Evolutionary conservation across 2,888 invertebrate species (phyloP).

Genomic region (Platycheirus albimanus): DNA sequence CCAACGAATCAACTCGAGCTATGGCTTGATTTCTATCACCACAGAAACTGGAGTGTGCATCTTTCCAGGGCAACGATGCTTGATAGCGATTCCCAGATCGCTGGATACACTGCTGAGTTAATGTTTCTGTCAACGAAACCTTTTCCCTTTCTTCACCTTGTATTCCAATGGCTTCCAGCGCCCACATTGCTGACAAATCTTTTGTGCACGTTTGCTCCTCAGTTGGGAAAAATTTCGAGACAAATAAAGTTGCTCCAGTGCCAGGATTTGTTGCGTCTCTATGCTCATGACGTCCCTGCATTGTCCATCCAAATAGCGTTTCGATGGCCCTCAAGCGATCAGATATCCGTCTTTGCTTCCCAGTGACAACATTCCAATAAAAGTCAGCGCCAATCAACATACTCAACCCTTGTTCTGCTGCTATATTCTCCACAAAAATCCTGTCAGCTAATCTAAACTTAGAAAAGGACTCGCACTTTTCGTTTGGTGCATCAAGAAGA

Average conservation of each 20-base stretch:
- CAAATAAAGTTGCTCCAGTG: neutral
- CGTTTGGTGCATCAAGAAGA: slow-evolving; percentile 3
- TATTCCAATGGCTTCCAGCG: neutral
- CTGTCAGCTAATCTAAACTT: slow-evolving; percentile 13
- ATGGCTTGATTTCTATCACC: slow-evolving; percentile 12
- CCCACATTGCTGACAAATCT: slow-evolving; percentile 4
- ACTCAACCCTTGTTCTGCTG: neutral
- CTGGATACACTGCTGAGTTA: slow-evolving; percentile 3
- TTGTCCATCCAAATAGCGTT: slow-evolving; percentile 31
- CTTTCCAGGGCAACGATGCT: slow-evolving; percentile 26
- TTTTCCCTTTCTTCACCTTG: slow-evolving; percentile 5
- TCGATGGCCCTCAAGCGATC: slow-evolving; percentile 1
- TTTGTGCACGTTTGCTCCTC: neutral
- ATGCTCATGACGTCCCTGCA: slow-evolving; percentile 18
- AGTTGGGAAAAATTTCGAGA: neutral
- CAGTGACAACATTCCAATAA: slow-evolving; percentile 3
- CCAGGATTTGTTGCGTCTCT: neutral
- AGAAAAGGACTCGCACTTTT: neutral
- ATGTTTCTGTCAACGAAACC: neutral
- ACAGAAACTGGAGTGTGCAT: neutral
- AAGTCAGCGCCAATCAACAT: neutral
- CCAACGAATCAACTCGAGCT: slow-evolving; percentile 14
- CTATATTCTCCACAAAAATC: neutral
- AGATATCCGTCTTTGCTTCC: slow-evolving; percentile 1
- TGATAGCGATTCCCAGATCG: slow-evolving; percentile 8